Base-by-base conservation (phyloP, 2,888 invertebrate species). In the Hanleya hanleyi region DNA sequence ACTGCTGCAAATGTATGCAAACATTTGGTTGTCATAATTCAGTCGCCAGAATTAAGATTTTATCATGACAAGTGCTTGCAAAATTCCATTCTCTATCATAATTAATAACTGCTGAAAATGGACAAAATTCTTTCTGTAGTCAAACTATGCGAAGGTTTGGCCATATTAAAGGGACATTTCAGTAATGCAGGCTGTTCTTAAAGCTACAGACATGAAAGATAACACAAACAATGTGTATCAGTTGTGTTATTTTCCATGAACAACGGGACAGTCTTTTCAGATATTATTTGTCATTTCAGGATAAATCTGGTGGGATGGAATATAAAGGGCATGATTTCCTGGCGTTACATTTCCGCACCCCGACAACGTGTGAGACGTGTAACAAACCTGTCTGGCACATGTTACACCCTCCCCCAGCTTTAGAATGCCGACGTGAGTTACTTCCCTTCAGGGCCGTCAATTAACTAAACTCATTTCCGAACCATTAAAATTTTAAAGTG, bases 361-460 rank as follows among this genome's bases (percentile, higher is more conserved):
- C 99, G 71, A 97, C 98, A 15, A 95, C 96, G 83, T 99, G 99
- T 92, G 99, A 99, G 92, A 95, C 97, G 83, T 99, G 99, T 93
- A 95, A 97, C 79, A 97, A 97, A 89, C 97, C 97, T 86, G 93
- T 99, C 84, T 99, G 97, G 96, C 95, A 98, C 92, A 95, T 99
- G 95, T 96, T 99, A 92, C 95, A 97, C 88, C 99, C 99, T 82
- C 98, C 99, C 78, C 96, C 97, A 82, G 99, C 99, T 76, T 94
- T 97, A 87, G 99, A 99, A 92, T 99, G 99, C 92, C 94, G 96
- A 93, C 94, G 98, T 96, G 85, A 86, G 91, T 87, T 68, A n/a
- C n/a, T n/a, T n/a, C n/a, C n/a, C n/a, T n/a, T n/a, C n/a, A n/a
- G n/a, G n/a, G n/a, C n/a, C n/a, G n/a, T n/a, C n/a, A n/a, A n/a